These are phyloP conservation scores for Choristoneura rosaceana DNA, from an alignment of 2,888 invertebrate species.

Conservation along the genomic window DNA sequence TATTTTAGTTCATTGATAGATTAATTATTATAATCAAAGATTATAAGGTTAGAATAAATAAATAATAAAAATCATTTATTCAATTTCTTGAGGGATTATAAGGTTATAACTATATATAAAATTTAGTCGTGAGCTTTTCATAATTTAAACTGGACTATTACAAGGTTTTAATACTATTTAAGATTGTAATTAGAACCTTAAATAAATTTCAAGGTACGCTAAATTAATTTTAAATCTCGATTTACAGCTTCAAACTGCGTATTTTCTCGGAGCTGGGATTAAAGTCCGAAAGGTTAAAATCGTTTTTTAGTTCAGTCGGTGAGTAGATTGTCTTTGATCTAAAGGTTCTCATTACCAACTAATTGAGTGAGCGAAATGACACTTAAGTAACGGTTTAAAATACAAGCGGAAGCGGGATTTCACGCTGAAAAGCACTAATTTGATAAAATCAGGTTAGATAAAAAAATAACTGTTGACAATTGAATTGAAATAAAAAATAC, in stretches of 20 bases:
- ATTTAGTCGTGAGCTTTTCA: too few relatives aligned
- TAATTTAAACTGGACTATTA: too few relatives aligned
- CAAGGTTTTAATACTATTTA: not conserved
- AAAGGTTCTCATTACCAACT: slow-evolving; percentile 7
- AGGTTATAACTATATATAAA: too few relatives aligned
- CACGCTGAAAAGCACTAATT: not conserved
- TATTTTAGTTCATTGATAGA: too few relatives aligned
- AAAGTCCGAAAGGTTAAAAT: not conserved
- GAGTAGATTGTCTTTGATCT: slow-evolving; percentile 17
- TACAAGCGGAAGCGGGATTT: not conserved
- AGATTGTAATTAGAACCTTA: not conserved
- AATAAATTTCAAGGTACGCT: not conserved
- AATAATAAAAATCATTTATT: too few relatives aligned
- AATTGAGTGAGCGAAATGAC: slow-evolving; percentile 22
- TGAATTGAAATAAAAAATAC: too few relatives aligned
- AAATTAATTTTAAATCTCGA: not conserved
- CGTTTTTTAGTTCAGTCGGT: not conserved
- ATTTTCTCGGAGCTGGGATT: not conserved
- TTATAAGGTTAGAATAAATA: too few relatives aligned
- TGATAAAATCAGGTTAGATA: too few relatives aligned
- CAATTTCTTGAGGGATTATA: too few relatives aligned
- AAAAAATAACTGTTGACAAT: too few relatives aligned
- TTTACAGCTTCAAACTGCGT: not conserved
- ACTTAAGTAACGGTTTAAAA: not conserved
- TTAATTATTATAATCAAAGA: too few relatives aligned